Evolutionary conservation across 2,888 invertebrate genomes (phyloP).

Genomic region (Lithosia quadra): DNA sequence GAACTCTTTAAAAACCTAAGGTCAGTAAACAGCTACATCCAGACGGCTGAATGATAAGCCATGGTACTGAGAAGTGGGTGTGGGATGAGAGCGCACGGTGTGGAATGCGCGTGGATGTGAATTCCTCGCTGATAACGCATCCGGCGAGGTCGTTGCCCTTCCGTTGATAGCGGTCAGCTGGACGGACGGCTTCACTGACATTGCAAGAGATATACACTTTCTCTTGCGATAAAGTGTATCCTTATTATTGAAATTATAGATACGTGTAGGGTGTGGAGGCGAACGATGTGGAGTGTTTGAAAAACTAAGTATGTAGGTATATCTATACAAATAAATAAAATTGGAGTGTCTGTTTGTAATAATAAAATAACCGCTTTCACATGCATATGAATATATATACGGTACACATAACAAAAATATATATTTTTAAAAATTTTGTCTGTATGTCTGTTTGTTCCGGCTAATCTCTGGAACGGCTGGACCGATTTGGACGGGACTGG

Average conservation of each 20-base stretch:
- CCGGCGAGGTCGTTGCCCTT: constrained; percentile 81
- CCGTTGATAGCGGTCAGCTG: constrained; percentile 78
- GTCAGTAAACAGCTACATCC: neutral
- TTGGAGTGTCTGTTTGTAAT: too few relatives aligned
- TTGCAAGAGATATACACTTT: constrained; percentile 21
- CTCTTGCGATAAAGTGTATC: neutral
- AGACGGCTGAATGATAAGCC: constrained; percentile 29
- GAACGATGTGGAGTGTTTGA: neutral
- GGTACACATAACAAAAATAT: too few relatives aligned
- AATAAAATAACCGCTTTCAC: too few relatives aligned
- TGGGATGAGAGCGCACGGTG: constrained; percentile 51
- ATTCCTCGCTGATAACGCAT: constrained; percentile 67
- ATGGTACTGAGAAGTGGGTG: constrained; percentile 47
- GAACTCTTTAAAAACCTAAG: neutral
- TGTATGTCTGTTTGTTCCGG: too few relatives aligned
- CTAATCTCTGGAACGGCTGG: too few relatives aligned
- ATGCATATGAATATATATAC: too few relatives aligned
- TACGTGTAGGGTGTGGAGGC: neutral
- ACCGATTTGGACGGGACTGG: too few relatives aligned
- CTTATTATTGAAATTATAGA: neutral
- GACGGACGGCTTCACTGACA: constrained; percentile 34
- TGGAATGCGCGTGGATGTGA: constrained; percentile 51
- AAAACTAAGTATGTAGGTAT: neutral
- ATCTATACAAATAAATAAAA: too few relatives aligned
- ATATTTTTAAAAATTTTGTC: too few relatives aligned